A percentile compares a stretch with the other conserved stretches of the same genome.
These are phyloP conservation scores for Shargacucullia verbasci DNA, from an alignment of 2,888 invertebrate species.

Conservation along the genomic window DNA sequence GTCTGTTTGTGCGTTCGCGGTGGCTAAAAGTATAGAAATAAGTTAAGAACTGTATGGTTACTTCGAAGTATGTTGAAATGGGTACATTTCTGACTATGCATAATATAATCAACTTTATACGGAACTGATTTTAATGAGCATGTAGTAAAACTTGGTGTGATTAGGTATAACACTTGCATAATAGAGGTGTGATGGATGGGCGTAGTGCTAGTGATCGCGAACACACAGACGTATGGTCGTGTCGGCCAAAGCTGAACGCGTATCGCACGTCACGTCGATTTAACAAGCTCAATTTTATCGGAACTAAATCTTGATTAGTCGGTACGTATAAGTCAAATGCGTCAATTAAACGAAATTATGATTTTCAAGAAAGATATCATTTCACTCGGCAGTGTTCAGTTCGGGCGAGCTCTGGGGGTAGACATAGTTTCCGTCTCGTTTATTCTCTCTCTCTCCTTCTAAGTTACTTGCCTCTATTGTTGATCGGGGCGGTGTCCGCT, in stretches of 20 bases:
- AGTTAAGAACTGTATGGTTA: conserved; percentile 29
- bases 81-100: conserved; percentile 31
- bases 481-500: conserved; percentile 47
- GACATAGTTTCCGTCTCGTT: conserved; percentile 61
- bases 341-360: conserved; percentile 78
- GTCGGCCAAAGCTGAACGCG: conserved; percentile 68
- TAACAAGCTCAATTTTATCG: conserved; percentile 87
- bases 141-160: conserved; percentile 14
- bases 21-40: conserved; percentile 38
- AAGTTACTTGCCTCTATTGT: conserved; percentile 61
- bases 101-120: conserved; percentile 39
- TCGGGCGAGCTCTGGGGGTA: conserved; percentile 68
- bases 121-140: conserved; percentile 39
- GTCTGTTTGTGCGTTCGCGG: conserved; percentile 57
- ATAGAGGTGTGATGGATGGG: conserved; percentile 15
- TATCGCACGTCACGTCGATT: conserved; percentile 79
- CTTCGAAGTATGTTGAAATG: conserved; percentile 31
- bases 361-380: conserved; percentile 57
- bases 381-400: conserved; percentile 38
- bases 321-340: conserved; percentile 82
- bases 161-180: conserved; percentile 12
- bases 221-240: conserved; percentile 61
- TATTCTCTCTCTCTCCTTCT: conserved; percentile 60
- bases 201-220: conserved; percentile 54
- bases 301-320: conserved; percentile 78